phyloP scores from a whole-genome alignment of 2,113 vertebrate species.

The Rhinopomastus cyanomelas region DNA sequence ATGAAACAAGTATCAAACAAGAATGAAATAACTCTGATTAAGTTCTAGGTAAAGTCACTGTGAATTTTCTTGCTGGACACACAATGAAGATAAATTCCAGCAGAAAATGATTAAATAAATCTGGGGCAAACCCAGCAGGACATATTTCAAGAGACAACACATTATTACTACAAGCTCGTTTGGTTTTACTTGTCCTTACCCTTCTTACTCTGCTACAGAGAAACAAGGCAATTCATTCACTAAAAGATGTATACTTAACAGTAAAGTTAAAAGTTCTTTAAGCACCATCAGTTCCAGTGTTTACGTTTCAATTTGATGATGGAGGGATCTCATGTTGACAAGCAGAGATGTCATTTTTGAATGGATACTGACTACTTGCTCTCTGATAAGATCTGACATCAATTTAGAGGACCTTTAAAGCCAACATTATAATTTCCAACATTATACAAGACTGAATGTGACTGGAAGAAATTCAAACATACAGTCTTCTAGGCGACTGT shows the following conservation, averaged over 20 bases:
- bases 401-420: background rate
- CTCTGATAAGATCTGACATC: background rate
- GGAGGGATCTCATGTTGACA: background rate
- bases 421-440: background rate
- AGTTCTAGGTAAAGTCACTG: background rate
- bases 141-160: background rate
- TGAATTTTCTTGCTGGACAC: background rate
- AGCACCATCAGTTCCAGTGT: background rate
- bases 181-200: background rate
- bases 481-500: background rate
- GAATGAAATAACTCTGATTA: background rate
- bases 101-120: background rate
- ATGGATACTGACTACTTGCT: background rate
- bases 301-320: background rate
- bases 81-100: background rate
- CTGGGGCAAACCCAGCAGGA: background rate
- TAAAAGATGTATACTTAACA: background rate
- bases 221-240: background rate
- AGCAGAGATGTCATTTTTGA: background rate
- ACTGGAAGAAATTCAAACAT: background rate
- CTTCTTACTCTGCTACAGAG: background rate
- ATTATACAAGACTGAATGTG: background rate
- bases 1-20: background rate
- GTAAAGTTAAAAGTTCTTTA: background rate
- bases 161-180: background rate